A percentile compares a stretch with the other conserved stretches of the same genome.
phyloP scores from a whole-genome alignment of 2,113 vertebrate species.

The Podocnemis expansa region DNA sequence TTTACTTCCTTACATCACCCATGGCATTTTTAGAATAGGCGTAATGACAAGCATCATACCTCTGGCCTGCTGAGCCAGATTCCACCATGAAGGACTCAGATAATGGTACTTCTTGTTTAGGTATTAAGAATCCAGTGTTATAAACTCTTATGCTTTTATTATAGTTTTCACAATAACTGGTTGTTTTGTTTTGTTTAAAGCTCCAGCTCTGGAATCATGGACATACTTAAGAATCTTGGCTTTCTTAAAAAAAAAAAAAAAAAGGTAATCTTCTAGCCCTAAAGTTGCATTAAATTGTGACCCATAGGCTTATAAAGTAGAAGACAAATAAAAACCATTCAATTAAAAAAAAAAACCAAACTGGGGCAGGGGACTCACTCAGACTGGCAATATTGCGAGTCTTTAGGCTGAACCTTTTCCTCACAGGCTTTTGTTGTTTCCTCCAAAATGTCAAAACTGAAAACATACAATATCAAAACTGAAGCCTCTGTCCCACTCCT shows the following conservation, averaged over 20 bases:
- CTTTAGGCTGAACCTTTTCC: not conserved
- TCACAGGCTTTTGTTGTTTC: not conserved
- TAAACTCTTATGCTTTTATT: not conserved
- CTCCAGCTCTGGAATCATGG: rapidly evolving
- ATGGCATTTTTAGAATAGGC: not conserved
- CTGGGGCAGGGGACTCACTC: not conserved
- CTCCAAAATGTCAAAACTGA: not conserved
- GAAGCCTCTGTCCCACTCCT: not conserved
- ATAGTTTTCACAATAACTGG: not conserved
- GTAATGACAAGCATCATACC: not conserved
- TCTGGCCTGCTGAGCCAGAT: not conserved
- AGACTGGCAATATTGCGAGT: not conserved
- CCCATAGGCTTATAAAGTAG: not conserved
- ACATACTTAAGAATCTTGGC: not conserved
- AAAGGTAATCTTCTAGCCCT: not conserved
- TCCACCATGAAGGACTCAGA: not conserved
- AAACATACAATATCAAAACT: too few species aligned
- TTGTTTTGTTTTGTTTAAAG: not conserved
- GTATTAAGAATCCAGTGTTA: not conserved
- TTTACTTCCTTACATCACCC: rapidly evolving
- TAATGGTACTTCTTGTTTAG: not conserved
- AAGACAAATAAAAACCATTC: not conserved
- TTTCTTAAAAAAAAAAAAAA: not conserved
- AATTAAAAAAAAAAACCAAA: too few species aligned
- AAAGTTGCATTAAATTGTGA: not conserved